phyloP scores from a whole-genome alignment of 2,113 vertebrate species.

The Pelodiscus sinensis region DNA sequence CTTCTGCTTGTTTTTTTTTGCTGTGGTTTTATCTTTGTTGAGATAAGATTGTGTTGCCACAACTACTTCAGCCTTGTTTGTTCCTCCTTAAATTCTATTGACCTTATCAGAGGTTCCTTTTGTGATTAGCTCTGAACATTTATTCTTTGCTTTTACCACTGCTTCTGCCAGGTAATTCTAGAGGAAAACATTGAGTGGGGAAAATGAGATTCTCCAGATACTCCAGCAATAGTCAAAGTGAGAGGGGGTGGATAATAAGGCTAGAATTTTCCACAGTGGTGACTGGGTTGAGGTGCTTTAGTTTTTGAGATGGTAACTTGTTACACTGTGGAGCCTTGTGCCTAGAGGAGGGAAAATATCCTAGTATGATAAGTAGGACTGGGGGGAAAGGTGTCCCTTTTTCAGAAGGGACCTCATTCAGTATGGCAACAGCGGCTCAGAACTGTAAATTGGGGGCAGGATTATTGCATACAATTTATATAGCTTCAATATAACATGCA shows the following conservation, averaged over 20 bases:
- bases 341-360: not conserved
- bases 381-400: not conserved
- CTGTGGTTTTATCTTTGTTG: slow-evolving; percentile 7
- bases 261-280: fast-evolving
- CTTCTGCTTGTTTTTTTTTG: not conserved
- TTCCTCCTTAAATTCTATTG: not conserved
- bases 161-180: not conserved
- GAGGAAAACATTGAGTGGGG: not conserved
- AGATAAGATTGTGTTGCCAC: not conserved
- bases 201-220: not conserved
- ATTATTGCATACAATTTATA: not conserved
- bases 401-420: not conserved
- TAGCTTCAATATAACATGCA: not conserved
- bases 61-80: not conserved
- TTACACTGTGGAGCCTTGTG: not conserved
- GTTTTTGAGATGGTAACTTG: not conserved
- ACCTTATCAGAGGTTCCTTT: not conserved
- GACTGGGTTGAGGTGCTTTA: not conserved
- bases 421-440: not conserved
- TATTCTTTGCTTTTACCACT: not conserved
- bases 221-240: not conserved
- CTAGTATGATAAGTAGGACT: not conserved
- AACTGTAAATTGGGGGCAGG: not conserved
- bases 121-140: not conserved
- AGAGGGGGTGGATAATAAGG: not conserved